Conservation (phyloP, 2,888 invertebrate genomes). For the Sturmia bella region DNA sequence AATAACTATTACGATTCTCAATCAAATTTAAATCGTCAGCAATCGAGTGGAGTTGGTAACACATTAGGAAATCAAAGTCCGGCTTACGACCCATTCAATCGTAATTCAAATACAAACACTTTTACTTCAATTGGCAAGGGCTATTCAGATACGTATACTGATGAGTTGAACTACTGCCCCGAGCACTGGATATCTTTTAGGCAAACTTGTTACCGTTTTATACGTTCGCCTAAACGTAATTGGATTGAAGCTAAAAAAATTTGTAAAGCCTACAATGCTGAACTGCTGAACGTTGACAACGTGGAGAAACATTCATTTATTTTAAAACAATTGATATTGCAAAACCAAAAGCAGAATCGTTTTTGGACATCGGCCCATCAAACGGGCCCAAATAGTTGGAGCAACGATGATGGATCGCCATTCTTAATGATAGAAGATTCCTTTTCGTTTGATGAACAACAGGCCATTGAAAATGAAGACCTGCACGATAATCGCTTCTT, state of each 20-base stretch:
- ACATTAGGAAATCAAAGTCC: constrained; percentile 56
- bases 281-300: constrained; percentile 90
- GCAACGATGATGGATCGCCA: constrained; percentile 92
- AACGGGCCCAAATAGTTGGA: constrained; percentile 89
- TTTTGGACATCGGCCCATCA: constrained; percentile 94
- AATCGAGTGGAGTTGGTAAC: constrained; percentile 56
- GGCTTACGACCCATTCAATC: constrained; percentile 77
- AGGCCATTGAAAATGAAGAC: constrained; percentile 81
- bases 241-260: constrained; percentile 91
- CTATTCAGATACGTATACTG: constrained; percentile 77
- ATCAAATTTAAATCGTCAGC: constrained; percentile 68
- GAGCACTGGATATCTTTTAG: constrained; percentile 92
- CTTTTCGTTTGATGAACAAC: constrained; percentile 86
- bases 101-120: constrained; percentile 67
- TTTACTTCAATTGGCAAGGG: constrained; percentile 67
- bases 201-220: constrained; percentile 93
- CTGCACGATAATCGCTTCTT: constrained; percentile 80
- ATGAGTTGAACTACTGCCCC: constrained; percentile 85
- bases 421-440: constrained; percentile 91
- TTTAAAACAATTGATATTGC: constrained; percentile 88
- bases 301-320: constrained; percentile 94
- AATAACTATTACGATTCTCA: constrained; percentile 72
- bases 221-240: constrained; percentile 91
- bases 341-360: constrained; percentile 92
- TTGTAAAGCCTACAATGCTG: constrained; percentile 91